Conservation (phyloP, 1,140 invertebrate species). For the Zaprionus kolodkinae region DNA sequence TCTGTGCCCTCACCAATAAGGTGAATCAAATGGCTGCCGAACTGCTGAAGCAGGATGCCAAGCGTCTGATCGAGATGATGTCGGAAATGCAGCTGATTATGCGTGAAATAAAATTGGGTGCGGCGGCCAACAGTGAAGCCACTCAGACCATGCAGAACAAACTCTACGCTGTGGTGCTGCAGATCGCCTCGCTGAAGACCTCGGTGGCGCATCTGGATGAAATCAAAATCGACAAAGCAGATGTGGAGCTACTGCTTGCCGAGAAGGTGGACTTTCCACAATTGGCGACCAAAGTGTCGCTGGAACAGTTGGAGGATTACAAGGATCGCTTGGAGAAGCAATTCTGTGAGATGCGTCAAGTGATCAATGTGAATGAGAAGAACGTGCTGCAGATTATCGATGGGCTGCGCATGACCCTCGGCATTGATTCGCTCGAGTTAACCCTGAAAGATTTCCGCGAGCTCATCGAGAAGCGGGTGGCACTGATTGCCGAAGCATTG, state of each 20-base stretch:
- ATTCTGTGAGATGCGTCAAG: conserved; percentile 87
- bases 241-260: conserved; percentile 88
- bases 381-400: conserved; percentile 87
- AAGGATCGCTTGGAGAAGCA: conserved; percentile 87
- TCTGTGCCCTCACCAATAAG: conserved; percentile 70
- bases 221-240: conserved; percentile 87
- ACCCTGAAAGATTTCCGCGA: conserved; percentile 88
- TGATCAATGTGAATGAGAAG: conserved; percentile 87
- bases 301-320: conserved; percentile 88
- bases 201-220: conserved; percentile 50
- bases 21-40: conserved; percentile 67
- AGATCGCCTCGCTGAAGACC: conserved; percentile 47
- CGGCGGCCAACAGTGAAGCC: conserved; percentile 36
- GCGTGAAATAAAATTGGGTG: conserved; percentile 47
- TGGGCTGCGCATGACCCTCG: conserved; percentile 88
- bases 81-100: conserved; percentile 55
- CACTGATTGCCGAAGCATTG: conserved; percentile 87
- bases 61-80: conserved; percentile 54
- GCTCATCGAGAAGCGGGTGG: conserved; percentile 87
- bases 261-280: conserved; percentile 89
- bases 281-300: conserved; percentile 89
- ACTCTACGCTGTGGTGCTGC: conserved; percentile 12
- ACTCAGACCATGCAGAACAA: conserved; percentile 27
- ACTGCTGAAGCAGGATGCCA: conserved; percentile 61
- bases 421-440: conserved; percentile 88